A percentile compares a stretch with the other conserved stretches of the same genome.
These are phyloP conservation scores for Drosophila kepulauana DNA, from an alignment of 1,140 invertebrate species.

Conservation along the genomic window DNA sequence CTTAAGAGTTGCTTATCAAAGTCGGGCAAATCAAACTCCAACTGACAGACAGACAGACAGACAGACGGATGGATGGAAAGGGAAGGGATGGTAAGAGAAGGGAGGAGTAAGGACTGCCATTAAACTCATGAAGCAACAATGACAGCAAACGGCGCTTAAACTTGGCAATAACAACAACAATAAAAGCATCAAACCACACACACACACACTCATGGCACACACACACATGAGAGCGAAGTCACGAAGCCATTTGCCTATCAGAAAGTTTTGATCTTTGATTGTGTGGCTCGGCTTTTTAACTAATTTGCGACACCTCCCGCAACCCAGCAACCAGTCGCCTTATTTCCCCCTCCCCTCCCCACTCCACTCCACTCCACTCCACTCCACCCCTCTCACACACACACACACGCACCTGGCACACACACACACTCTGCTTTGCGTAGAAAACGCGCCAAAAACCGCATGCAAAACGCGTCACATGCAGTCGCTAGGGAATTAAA, in stretches of 20 bases:
- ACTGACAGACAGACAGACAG: slow-evolving; percentile 22
- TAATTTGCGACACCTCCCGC: slow-evolving; percentile 69
- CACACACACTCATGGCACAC: slow-evolving; percentile 30
- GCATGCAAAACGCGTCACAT: slow-evolving; percentile 80
- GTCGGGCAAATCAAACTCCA: slow-evolving; percentile 34
- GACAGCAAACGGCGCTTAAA: slow-evolving; percentile 43
- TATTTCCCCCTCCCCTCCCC: neutral
- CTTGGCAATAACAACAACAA: slow-evolving; percentile 42
- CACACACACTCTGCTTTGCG: neutral
- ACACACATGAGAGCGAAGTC: slow-evolving; percentile 20
- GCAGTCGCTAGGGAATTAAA: slow-evolving; percentile 74
- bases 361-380: neutral
- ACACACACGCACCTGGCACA: neutral
- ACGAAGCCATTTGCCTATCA: slow-evolving; percentile 68
- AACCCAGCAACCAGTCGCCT: neutral
- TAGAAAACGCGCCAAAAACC: slow-evolving; percentile 64
- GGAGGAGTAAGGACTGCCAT: slow-evolving; percentile 40
- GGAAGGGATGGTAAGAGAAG: neutral
- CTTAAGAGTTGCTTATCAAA: slow-evolving; percentile 41
- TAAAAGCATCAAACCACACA: slow-evolving; percentile 59
- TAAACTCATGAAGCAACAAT: slow-evolving; percentile 45
- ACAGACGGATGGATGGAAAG: neutral
- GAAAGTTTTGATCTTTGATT: slow-evolving; percentile 80
- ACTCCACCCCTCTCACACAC: neutral
- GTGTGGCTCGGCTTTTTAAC: slow-evolving; percentile 78